phyloP scores from a whole-genome alignment of 2,888 invertebrate genomes.

The Unio delphinus region DNA sequence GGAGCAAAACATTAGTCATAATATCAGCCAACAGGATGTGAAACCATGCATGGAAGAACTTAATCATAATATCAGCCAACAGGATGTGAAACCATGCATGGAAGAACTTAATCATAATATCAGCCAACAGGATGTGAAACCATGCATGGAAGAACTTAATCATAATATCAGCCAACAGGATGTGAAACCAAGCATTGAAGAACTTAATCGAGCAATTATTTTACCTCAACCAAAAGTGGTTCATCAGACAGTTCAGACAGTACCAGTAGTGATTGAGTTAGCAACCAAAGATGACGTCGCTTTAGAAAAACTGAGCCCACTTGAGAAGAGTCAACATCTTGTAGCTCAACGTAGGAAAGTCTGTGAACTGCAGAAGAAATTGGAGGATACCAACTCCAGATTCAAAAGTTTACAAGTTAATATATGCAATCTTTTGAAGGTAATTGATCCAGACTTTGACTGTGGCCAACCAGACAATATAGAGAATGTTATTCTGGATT shows the following conservation, averaged over 20 bases:
- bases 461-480: slow-evolving; percentile 49
- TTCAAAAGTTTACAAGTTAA: slow-evolving; percentile 42
- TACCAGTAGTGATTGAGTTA: slow-evolving; percentile 23
- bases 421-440: slow-evolving; percentile 45
- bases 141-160: too few species aligned
- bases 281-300: slow-evolving; percentile 25
- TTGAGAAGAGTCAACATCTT: slow-evolving; percentile 22
- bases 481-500: slow-evolving; percentile 49
- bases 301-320: slow-evolving; percentile 17
- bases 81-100: too few species aligned
- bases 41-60: too few species aligned
- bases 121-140: too few species aligned
- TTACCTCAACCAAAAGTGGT: neutral
- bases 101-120: too few species aligned
- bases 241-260: slow-evolving; percentile 17
- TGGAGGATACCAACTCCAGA: slow-evolving; percentile 15
- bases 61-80: too few species aligned
- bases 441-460: slow-evolving; percentile 55
- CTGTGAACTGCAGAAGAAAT: slow-evolving; percentile 17
- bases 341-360: slow-evolving; percentile 18
- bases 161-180: too few species aligned
- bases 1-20: too few species aligned
- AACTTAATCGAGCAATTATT: too few species aligned
- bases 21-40: too few species aligned
- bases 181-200: too few species aligned